These are phyloP conservation scores for Bicyclus anynana DNA, from an alignment of 1,140 invertebrate species.

Conservation along the genomic window DNA sequence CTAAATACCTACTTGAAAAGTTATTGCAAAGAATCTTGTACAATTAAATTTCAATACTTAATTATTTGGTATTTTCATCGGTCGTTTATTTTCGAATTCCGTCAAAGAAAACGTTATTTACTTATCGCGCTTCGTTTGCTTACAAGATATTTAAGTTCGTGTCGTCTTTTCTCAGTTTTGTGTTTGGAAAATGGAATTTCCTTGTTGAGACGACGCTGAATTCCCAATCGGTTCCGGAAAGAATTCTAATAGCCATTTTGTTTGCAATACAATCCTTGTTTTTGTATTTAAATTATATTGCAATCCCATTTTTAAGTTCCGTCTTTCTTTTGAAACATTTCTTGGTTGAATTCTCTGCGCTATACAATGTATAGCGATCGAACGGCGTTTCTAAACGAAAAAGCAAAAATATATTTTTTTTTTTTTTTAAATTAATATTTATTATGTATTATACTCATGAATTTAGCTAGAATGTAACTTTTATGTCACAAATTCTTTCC, in stretches of 20 bases:
- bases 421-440: too few relatives aligned
- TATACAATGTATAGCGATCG: too few relatives aligned
- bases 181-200: conserved; percentile 72
- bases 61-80: conserved; percentile 64
- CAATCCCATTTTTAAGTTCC: background rate
- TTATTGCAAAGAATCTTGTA: background rate
- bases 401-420: too few relatives aligned
- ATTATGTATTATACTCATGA: too few relatives aligned
- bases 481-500: too few relatives aligned
- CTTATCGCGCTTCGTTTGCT: conserved; percentile 73
- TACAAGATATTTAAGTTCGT: conserved; percentile 71
- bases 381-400: too few relatives aligned
- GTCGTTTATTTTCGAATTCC: conserved; percentile 59
- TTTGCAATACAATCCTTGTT: conserved; percentile 24
- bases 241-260: conserved; percentile 48
- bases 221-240: conserved; percentile 54
- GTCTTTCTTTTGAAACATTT: background rate
- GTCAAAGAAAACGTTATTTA: conserved; percentile 71
- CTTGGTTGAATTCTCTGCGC: too few relatives aligned
- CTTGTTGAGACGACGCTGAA: conserved; percentile 58
- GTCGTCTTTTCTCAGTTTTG: conserved; percentile 64
- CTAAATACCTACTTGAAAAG: background rate
- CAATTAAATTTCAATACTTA: conserved; percentile 32
- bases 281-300: conserved; percentile 8
- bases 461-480: too few relatives aligned